Evolutionary conservation across 2,888 invertebrate genomes (phyloP).

Genomic region (Lithosia quadra): DNA sequence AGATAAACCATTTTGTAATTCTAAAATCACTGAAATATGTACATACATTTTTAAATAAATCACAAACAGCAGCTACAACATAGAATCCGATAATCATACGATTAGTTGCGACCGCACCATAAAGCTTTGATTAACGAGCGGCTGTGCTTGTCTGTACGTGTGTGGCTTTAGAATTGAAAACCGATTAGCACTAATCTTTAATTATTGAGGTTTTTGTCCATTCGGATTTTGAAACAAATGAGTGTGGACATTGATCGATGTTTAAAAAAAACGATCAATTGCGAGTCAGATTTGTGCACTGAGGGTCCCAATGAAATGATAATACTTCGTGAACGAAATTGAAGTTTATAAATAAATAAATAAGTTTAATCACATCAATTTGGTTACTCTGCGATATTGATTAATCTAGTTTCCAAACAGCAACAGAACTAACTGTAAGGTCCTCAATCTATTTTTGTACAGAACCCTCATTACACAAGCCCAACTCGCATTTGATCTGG

Average conservation of each 20-base stretch:
- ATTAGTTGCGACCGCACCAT: not conserved
- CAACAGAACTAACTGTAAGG: too few species aligned
- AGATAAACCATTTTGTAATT: too few species aligned
- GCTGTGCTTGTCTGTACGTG: not conserved
- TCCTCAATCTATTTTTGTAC: too few species aligned
- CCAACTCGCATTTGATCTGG: too few species aligned
- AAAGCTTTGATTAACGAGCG: not conserved
- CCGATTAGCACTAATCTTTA: not conserved
- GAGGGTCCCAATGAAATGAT: too few species aligned
- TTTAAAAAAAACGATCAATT: not conserved
- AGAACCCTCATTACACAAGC: too few species aligned
- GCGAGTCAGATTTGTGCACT: not conserved
- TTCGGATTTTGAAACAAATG: not conserved
- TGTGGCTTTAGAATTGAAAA: not conserved
- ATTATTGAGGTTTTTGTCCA: not conserved
- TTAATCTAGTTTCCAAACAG: too few species aligned
- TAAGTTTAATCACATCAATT: too few species aligned
- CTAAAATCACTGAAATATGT: too few species aligned
- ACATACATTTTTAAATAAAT: not conserved
- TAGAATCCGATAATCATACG: not conserved
- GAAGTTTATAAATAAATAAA: too few species aligned
- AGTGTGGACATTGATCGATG: not conserved
- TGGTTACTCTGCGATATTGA: too few species aligned
- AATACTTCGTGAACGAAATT: too few species aligned
- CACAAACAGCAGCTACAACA: not conserved